Base-by-base conservation (phyloP, 2,113 vertebrate species). In the Myocastor coypus region DNA sequence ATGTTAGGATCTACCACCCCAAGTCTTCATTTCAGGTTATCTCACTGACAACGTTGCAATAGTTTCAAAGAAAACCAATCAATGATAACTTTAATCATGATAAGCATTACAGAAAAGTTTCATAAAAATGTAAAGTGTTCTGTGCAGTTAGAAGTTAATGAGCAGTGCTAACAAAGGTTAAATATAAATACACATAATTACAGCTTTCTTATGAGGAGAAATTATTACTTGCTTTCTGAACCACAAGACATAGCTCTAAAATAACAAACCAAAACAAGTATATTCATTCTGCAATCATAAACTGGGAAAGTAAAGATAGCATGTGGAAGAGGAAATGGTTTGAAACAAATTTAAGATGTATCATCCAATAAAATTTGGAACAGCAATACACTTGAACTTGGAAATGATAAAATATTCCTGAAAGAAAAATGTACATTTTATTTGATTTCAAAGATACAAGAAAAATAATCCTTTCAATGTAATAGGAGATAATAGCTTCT, bases 111-210 rank as follows among this genome's bases (percentile, higher is more conserved):
- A 97, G 91, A 96, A 94, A 98, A 95, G 75, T 94, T 96, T 20
- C 83, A 96, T 97, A 91, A 97, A 98, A 98, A 98, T 92, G 59
- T 90, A 98, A 98, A 97, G 90, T 55, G 16, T 96, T 77, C 37
- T 75, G 26, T 96, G 90, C 92, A 97, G 93, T 85, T 86, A 97
- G 91, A 98, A 96, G 93, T 91, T 98, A 98, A 98, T 98, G 96
- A 98, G 92, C 77, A 97, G 87, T 96, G 96, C 96, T 94, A 97
- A 95, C 86, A 98, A 98, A 98, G 96, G 96, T 98, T 98, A 98
- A 98, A 98, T 98, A 97, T 97, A 98, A 98, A 98, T 97, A 97
- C 84, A 92, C 34, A 37, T 97, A 98, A 98, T 98, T 98, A 97
- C 71, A 98, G 96, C 97, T 98, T 97, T 97, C 96, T 97, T 93